These are phyloP conservation scores for Tupaia tana DNA, from an alignment of 2,113 vertebrate genomes.

Conservation along the genomic window DNA sequence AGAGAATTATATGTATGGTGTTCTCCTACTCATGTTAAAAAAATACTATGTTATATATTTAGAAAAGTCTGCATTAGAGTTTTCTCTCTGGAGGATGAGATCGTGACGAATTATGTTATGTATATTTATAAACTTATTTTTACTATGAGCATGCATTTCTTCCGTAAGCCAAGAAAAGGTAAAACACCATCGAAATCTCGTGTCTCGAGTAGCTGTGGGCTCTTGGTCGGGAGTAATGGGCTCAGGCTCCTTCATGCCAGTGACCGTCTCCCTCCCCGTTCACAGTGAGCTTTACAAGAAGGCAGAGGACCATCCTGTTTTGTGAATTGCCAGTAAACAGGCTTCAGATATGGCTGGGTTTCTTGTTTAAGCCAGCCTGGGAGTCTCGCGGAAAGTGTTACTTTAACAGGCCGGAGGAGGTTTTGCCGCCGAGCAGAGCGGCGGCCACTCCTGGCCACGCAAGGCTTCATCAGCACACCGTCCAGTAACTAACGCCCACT, in stretches of 20 bases:
- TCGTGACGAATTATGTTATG: neutral
- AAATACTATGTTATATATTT: neutral
- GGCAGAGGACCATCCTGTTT: neutral
- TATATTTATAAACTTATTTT: conserved; percentile 19
- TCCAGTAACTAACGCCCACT: neutral
- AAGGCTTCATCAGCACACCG: too few species aligned
- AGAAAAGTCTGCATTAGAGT: neutral
- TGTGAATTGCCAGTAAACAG: neutral
- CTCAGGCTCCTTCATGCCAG: accelerated
- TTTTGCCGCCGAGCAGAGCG: neutral
- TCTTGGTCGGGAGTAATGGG: neutral
- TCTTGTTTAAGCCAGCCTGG: neutral
- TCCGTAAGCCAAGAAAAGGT: neutral
- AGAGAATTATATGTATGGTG: neutral
- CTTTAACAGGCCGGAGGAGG: neutral
- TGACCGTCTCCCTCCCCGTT: neutral
- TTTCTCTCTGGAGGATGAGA: conserved; percentile 10
- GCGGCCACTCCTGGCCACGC: neutral
- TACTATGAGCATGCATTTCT: neutral
- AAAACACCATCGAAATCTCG: neutral
- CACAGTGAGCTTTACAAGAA: neutral
- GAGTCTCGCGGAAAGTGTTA: neutral
- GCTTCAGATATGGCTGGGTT: accelerated
- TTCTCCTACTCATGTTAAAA: neutral
- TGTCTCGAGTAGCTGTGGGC: neutral